phyloP scores from a whole-genome alignment of 2,113 vertebrate species.

The Cavia porcellus region DNA sequence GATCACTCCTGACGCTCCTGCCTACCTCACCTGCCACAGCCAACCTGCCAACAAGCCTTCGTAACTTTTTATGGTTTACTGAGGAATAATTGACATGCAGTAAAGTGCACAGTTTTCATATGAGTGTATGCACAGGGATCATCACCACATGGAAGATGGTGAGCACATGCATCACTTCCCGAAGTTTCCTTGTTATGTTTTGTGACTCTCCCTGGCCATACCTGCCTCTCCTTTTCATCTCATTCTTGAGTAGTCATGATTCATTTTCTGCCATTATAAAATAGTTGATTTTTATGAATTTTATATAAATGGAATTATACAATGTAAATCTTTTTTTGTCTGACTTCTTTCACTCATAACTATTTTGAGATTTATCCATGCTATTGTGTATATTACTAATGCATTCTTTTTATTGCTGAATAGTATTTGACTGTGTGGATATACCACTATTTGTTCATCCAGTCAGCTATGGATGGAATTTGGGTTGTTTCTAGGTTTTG shows the following conservation, averaged over 20 bases:
- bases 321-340: background rate
- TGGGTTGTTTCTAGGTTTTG: constrained; percentile 23
- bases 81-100: background rate
- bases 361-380: background rate
- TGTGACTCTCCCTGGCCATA: background rate
- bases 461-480: background rate
- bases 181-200: background rate
- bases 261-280: background rate
- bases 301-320: background rate
- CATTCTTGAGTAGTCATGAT: background rate
- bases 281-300: background rate
- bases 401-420: background rate
- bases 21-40: background rate
- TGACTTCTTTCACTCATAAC: background rate
- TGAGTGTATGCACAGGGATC: background rate
- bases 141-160: background rate
- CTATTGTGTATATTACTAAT: background rate
- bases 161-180: background rate
- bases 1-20: background rate
- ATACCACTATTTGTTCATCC: background rate
- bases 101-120: background rate
- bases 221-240: background rate
- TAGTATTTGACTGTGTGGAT: background rate
- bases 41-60: background rate
- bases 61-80: background rate